Conservation (phyloP, 2,888 invertebrate species). For the Drepana falcataria region DNA sequence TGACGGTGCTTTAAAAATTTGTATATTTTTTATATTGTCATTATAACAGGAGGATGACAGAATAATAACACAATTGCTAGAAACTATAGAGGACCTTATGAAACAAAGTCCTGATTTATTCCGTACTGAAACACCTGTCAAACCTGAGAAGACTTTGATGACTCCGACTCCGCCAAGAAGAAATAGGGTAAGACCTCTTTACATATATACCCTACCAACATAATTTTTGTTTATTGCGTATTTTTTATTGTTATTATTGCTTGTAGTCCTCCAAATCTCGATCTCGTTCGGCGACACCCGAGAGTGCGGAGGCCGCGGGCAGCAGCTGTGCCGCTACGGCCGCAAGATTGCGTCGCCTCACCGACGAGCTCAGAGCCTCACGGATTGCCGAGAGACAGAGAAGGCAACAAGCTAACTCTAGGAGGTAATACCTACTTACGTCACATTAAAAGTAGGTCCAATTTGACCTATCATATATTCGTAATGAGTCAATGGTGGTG, state of each 20-base stretch:
- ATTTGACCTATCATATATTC: not conserved
- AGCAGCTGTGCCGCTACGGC: conserved; percentile 65
- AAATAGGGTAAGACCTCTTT: conserved; percentile 69
- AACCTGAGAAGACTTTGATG: conserved; percentile 66
- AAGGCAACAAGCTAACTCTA: conserved; percentile 58
- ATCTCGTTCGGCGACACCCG: conserved; percentile 84
- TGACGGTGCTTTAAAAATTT: no score
- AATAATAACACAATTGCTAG: conserved; percentile 84
- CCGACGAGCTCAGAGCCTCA: conserved; percentile 82
- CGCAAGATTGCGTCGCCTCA: conserved; percentile 83
- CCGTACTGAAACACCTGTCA: conserved; percentile 48
- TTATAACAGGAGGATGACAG: conserved; percentile 82
- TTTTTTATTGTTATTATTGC: conserved; percentile 7
- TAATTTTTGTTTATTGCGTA: not conserved
- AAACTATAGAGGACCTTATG: conserved; percentile 89
- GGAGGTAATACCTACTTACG: conserved; percentile 38
- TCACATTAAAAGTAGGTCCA: not conserved
- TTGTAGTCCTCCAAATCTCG: conserved; percentile 81
- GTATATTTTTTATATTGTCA: no score
- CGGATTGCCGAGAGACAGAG: conserved; percentile 67
- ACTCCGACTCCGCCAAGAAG: conserved; percentile 86
- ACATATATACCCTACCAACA: not conserved
- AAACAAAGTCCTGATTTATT: conserved; percentile 85
- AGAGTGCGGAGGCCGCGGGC: conserved; percentile 36
- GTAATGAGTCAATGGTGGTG: no score